These are phyloP conservation scores for Hyles euphorbiae DNA, from an alignment of 1,140 invertebrate genomes.

Conservation along the genomic window DNA sequence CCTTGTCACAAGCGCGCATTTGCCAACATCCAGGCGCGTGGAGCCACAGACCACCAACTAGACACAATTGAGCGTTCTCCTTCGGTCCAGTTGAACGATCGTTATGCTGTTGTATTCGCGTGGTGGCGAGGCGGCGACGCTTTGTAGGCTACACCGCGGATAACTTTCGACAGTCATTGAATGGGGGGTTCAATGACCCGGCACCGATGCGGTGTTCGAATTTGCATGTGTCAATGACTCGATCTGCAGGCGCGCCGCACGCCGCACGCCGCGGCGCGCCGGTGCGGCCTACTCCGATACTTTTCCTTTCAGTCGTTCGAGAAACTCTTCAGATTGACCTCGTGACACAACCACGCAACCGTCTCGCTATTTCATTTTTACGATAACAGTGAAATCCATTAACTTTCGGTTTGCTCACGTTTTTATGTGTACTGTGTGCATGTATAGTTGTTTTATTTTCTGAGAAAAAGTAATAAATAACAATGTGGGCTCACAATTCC, in stretches of 20 bases:
- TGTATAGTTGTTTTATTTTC: too few species aligned
- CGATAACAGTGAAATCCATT: slow-evolving; percentile 8
- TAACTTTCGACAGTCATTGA: slow-evolving; percentile 67
- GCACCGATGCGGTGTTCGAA: slow-evolving; percentile 49
- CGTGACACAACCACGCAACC: slow-evolving; percentile 44
- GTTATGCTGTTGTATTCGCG: slow-evolving; percentile 38
- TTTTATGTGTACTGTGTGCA: not conserved
- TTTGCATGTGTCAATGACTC: slow-evolving; percentile 69
- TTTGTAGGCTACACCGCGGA: slow-evolving; percentile 39
- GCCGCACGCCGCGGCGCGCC: slow-evolving; percentile 29
- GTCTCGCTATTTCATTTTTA: slow-evolving; percentile 11
- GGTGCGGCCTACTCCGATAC: slow-evolving; percentile 36
- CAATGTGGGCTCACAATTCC: too few species aligned
- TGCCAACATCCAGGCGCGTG: slow-evolving; percentile 11
- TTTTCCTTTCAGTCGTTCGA: slow-evolving; percentile 62
- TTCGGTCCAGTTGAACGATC: slow-evolving; percentile 22
- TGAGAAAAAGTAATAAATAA: too few species aligned
- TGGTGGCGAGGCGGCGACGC: slow-evolving; percentile 18
- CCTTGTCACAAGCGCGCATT: slow-evolving; percentile 21
- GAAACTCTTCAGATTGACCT: slow-evolving; percentile 53
- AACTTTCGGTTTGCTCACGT: not conserved
- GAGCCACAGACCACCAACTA: slow-evolving; percentile 23
- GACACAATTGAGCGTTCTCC: slow-evolving; percentile 38
- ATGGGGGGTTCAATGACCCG: slow-evolving; percentile 55
- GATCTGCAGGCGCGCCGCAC: slow-evolving; percentile 33